Conservation (phyloP, 2,113 vertebrate genomes). For the Myocastor coypus region DNA sequence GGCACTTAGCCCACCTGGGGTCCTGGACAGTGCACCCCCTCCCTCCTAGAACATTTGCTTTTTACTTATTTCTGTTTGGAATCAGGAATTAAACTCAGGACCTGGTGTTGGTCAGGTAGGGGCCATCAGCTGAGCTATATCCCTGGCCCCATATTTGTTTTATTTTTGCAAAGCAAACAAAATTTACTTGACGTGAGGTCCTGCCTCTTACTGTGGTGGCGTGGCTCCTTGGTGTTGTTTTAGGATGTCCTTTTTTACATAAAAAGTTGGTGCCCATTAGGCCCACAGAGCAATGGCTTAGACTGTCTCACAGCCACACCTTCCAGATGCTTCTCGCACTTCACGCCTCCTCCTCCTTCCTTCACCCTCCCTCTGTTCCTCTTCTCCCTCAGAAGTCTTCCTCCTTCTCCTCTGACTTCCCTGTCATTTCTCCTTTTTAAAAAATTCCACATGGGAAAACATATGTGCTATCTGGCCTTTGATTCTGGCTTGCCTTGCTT, state of each 20-base stretch:
- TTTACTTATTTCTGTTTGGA: background rate
- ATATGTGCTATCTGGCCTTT: background rate
- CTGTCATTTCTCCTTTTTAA: background rate
- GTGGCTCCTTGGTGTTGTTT: background rate
- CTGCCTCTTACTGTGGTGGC: background rate
- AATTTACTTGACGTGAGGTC: background rate
- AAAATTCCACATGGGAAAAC: background rate
- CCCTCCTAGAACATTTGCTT: background rate
- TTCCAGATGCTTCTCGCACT: background rate
- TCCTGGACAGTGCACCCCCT: background rate
- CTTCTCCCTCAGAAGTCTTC: background rate
- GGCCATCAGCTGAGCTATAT: too few relatives aligned
- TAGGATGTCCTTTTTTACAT: background rate
- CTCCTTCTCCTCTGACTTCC: background rate
- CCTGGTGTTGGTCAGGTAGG: too few relatives aligned
- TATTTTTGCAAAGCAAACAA: background rate
- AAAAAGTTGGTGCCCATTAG: background rate
- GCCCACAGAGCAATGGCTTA: background rate
- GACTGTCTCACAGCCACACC: background rate
- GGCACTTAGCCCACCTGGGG: background rate
- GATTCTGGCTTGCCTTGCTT: background rate
- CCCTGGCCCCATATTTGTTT: background rate
- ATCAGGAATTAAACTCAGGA: too few relatives aligned
- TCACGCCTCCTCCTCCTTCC: background rate
- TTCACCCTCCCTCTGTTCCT: background rate